Evolutionary conservation across 2,888 invertebrate genomes (phyloP), one percentile per base, ranked within the genome.

Genomic region (Heliconius ismenius): DNA sequence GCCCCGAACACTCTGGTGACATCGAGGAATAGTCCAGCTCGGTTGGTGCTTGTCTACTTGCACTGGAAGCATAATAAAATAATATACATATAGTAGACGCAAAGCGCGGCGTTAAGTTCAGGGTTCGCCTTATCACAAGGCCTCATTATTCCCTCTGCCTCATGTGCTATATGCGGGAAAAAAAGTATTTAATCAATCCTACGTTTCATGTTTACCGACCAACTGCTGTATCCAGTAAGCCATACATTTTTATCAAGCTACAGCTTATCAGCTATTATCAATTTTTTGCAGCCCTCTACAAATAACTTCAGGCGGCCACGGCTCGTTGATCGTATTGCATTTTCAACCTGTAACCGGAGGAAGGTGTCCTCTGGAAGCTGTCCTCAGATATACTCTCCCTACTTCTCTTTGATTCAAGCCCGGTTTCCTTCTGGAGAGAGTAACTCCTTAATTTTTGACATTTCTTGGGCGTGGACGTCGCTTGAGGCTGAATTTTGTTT

Each of bases 21-120:
- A 92, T 90, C 0, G 93, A 92, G 0, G 93, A 93, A 79, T 91
- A 92, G 81, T 92, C 92, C 80, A 88, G 80, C 76, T 91, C 93
- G 0, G 89, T 87, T 9, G 81, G 78, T 6, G 84, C 84, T 58
- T 86, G 86, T 78, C 92, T 90, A 83, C 18, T 73, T 15, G 43
- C 24, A 24, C 73, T 73, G 39, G 18, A 58, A 36, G 3, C 11
- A 75, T 26, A 18, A 49, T 49, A 21, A 49, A 49, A 24, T 24
- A 15, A 28, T 32, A 28, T 21, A 69, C 18, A 58, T n/a, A 58
- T 21, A 18, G 49, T 49, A 49, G 18, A 21, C 21, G 49, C 49
- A 49, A 49, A 49, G 21, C 21, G 49, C 3, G 18, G 49, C 2
- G 21, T 2, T 2, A 7, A 7, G 49, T 49, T 7, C 3, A 49